Percentiles rank a stretch among this genome's conserved stretches.
These are phyloP conservation scores for Schlechtendalia chinensis DNA, from an alignment of 1,140 invertebrate species.

Conservation along the genomic window DNA sequence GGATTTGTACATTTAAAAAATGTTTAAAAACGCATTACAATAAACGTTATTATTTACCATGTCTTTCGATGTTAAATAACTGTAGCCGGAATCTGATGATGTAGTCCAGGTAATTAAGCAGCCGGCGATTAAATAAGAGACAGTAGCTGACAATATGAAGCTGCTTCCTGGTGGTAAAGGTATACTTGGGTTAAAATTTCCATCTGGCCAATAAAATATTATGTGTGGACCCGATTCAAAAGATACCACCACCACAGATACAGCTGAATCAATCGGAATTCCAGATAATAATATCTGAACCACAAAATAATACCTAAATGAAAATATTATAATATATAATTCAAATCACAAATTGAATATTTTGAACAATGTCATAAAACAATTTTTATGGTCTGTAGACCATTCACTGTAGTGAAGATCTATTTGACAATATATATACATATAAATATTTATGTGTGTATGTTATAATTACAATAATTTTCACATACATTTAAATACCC, in stretches of 20 bases:
- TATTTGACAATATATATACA: not conserved
- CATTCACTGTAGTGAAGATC: not conserved
- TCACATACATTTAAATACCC: no score
- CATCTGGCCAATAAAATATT: constrained; percentile 40
- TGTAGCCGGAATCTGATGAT: constrained; percentile 35
- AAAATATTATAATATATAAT: not conserved
- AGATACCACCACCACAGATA: constrained; percentile 40
- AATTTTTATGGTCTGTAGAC: not conserved
- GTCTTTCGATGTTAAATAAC: constrained; percentile 26
- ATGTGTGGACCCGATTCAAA: constrained; percentile 43
- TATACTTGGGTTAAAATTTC: constrained; percentile 28
- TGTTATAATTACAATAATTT: not conserved
- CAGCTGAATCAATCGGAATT: constrained; percentile 25
- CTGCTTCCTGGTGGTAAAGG: constrained; percentile 12
- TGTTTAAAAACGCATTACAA: not conserved
- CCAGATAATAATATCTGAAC: constrained; percentile 42
- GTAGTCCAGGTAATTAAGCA: constrained; percentile 28
- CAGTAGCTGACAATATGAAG: not conserved
- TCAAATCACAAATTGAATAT: no score
- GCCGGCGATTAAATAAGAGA: constrained; percentile 10
- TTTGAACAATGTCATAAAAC: not conserved
- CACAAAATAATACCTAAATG: constrained; percentile 40
- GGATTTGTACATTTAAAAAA: no score
- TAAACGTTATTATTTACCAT: constrained; percentile 9
- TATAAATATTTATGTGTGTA: no score